Evolutionary conservation across 2,888 invertebrate species (phyloP).

Genomic region (Minunthozetes semirufus): DNA sequence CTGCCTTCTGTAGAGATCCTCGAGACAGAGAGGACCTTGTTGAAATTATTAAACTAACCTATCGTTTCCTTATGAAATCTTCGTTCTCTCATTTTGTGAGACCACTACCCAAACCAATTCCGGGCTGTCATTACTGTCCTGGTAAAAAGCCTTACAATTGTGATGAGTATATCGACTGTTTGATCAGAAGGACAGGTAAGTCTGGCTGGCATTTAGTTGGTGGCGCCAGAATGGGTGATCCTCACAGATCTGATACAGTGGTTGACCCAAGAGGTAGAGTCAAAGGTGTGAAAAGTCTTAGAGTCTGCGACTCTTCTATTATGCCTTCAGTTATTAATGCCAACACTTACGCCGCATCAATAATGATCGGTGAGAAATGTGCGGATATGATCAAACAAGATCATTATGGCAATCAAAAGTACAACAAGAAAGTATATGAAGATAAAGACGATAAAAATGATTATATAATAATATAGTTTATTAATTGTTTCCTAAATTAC

Average conservation of each 20-base stretch:
- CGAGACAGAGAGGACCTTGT: background rate
- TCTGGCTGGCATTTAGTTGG: background rate
- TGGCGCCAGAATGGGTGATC: background rate
- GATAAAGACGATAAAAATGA: too few species aligned
- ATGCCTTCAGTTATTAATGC: slow-evolving; percentile 3
- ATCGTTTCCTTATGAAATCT: background rate
- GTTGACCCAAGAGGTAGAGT: background rate
- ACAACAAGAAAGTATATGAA: too few species aligned
- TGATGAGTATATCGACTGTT: background rate
- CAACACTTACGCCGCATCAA: background rate
- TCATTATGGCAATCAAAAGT: background rate
- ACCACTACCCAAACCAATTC: background rate
- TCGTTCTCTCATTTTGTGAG: background rate
- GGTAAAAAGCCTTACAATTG: background rate
- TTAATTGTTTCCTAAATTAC: too few species aligned
- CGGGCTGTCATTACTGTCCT: background rate
- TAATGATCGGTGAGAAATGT: slow-evolving; percentile 21
- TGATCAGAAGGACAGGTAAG: background rate
- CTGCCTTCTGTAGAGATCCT: background rate
- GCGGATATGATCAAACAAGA: slow-evolving; percentile 11
- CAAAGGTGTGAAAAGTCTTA: background rate
- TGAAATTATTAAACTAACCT: background rate
- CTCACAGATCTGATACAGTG: slow-evolving; percentile 5
- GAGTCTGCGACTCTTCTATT: background rate
- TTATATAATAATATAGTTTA: background rate